phyloP scores from a whole-genome alignment of 1,140 invertebrate species.

The Stegodyphus dumicola region DNA sequence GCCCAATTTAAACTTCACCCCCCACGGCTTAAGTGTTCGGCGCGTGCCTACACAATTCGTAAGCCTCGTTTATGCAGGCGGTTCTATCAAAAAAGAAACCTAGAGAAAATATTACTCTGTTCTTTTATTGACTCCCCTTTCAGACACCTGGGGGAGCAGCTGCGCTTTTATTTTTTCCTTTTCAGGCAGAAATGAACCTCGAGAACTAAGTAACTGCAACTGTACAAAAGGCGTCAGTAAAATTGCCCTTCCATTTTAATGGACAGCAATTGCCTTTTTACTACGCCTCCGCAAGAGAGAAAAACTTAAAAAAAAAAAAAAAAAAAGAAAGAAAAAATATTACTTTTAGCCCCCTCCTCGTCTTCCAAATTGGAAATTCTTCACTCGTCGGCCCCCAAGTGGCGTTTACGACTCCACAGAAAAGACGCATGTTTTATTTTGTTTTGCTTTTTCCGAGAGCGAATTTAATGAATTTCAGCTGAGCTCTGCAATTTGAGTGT shows the following conservation, averaged over 20 bases:
- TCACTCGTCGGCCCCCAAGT: not conserved
- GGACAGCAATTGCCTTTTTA: not conserved
- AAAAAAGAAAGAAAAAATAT: not conserved
- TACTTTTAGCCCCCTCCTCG: constrained; percentile 35
- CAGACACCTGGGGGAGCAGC: constrained; percentile 3
- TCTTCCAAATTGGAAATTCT: constrained; percentile 54
- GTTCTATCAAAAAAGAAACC: too few relatives aligned
- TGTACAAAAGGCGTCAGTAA: too few relatives aligned
- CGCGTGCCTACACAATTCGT: too few relatives aligned
- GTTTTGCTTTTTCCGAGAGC: not conserved
- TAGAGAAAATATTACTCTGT: too few relatives aligned
- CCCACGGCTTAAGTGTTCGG: too few relatives aligned
- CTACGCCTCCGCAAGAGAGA: constrained; percentile 14
- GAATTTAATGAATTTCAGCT: constrained; percentile 54
- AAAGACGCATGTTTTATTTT: not conserved
- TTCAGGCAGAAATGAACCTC: not conserved
- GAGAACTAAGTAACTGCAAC: too few relatives aligned
- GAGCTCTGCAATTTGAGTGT: constrained; percentile 38
- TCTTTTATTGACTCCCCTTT: not conserved
- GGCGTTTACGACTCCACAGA: constrained; percentile 24
- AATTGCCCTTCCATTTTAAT: not conserved
- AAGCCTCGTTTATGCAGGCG: too few relatives aligned
- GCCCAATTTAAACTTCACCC: too few relatives aligned
- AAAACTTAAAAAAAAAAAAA: not conserved
- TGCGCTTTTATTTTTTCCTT: not conserved